These are phyloP conservation scores for Sus cebifrons DNA, from an alignment of 2,797 vertebrate species.

Conservation along the genomic window DNA sequence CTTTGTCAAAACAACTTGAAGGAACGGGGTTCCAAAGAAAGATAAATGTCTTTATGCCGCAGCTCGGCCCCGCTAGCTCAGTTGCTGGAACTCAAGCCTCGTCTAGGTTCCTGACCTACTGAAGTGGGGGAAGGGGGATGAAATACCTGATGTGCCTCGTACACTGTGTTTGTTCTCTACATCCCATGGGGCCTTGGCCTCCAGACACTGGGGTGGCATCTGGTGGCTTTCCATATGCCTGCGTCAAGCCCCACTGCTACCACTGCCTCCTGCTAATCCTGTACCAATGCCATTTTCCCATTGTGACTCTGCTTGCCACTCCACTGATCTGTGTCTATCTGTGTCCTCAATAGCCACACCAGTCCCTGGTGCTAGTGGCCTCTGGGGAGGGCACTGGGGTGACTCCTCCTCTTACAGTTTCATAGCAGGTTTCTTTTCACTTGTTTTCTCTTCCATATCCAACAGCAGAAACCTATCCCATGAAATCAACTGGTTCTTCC, in stretches of 20 bases:
- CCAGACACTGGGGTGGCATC: neutral
- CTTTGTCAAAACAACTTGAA: constrained; percentile 27
- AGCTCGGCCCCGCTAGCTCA: neutral
- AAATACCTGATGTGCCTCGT: neutral
- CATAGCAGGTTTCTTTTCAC: neutral
- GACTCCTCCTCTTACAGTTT: neutral
- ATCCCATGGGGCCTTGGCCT: neutral
- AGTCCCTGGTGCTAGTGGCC: neutral
- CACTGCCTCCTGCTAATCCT: neutral
- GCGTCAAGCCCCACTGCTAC: neutral
- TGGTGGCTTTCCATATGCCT: neutral
- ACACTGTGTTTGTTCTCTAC: neutral
- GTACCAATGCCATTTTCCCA: neutral
- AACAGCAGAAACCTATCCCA: neutral
- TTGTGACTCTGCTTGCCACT: neutral
- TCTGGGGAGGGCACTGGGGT: neutral
- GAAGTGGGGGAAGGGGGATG: neutral
- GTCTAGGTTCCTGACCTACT: neutral
- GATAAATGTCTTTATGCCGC: neutral
- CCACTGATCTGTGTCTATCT: neutral
- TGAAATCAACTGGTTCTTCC: constrained; percentile 23
- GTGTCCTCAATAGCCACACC: neutral
- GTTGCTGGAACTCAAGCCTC: constrained; percentile 27
- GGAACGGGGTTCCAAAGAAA: neutral
- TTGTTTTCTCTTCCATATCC: neutral